Conservation (phyloP, 2,113 vertebrate species). For the Cephalopterus ornatus region DNA sequence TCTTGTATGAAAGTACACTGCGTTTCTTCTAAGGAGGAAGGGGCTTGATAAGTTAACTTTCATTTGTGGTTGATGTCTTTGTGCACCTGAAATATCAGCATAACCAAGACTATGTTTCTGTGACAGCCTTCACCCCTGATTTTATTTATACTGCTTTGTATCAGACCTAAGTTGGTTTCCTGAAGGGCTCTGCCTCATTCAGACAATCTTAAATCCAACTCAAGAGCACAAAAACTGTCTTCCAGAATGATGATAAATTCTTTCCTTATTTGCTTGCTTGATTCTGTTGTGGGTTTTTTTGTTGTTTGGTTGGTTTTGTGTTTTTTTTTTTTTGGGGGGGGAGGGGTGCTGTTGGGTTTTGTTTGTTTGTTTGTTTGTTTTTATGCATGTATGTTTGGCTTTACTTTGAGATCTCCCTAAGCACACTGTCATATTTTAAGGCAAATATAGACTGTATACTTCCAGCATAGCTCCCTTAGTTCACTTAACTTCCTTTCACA, state of each 20-base stretch:
- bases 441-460: background rate
- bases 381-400: background rate
- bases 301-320: no score
- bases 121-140: background rate
- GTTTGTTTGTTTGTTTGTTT: background rate
- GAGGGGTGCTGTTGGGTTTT: no score
- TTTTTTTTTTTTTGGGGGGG: no score
- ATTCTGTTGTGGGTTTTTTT: no score
- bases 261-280: background rate
- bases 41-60: background rate
- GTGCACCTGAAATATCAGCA: background rate
- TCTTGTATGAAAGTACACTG: background rate
- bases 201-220: background rate
- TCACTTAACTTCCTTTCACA: conserved; percentile 24
- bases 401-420: background rate
- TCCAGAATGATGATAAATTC: background rate
- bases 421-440: background rate
- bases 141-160: background rate
- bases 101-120: background rate
- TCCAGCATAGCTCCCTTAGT: background rate
- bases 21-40: background rate
- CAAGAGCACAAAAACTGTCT: background rate
- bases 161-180: background rate
- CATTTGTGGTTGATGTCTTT: background rate
- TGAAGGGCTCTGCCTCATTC: background rate